phyloP scores from a whole-genome alignment of 2,797 vertebrate species.

The Darevskia nairensis region DNA sequence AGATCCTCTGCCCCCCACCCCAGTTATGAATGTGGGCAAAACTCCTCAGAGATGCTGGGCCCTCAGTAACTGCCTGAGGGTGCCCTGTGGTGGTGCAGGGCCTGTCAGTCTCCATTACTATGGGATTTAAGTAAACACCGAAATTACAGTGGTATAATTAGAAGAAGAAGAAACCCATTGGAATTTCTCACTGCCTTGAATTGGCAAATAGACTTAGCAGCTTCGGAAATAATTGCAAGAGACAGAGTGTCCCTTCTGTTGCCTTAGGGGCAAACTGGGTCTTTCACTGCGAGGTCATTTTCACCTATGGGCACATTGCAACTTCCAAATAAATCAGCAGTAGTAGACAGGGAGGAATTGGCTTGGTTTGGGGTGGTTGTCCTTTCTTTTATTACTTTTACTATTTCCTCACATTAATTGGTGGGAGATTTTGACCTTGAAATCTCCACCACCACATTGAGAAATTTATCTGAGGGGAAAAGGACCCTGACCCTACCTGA shows the following conservation, averaged over 20 bases:
- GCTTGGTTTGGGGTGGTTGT: background rate
- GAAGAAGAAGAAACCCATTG: constrained; percentile 49
- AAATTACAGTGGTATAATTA: constrained; percentile 59
- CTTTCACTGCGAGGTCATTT: constrained; percentile 44
- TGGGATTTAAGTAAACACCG: constrained; percentile 49
- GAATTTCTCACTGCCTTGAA: constrained; percentile 55
- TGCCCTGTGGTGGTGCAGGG: too few relatives aligned
- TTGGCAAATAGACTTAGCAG: constrained; percentile 48
- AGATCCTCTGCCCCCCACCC: too few relatives aligned
- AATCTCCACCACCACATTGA: background rate
- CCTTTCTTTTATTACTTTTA: constrained; percentile 15
- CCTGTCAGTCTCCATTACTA: constrained; percentile 13
- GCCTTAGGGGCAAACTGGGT: background rate
- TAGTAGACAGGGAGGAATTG: constrained; percentile 8
- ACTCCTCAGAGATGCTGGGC: background rate
- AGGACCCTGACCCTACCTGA: constrained; percentile 18
- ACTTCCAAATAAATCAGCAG: constrained; percentile 23
- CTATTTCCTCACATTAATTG: background rate
- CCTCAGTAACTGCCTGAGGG: background rate
- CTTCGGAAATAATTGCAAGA: constrained; percentile 46
- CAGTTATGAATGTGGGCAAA: background rate
- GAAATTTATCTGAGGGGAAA: constrained; percentile 32
- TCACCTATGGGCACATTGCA: constrained; percentile 32
- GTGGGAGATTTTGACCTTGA: constrained; percentile 12
- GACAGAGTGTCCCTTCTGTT: constrained; percentile 44